Base-by-base conservation (phyloP, 1,140 invertebrate species). In the Aethina tumida region DNA sequence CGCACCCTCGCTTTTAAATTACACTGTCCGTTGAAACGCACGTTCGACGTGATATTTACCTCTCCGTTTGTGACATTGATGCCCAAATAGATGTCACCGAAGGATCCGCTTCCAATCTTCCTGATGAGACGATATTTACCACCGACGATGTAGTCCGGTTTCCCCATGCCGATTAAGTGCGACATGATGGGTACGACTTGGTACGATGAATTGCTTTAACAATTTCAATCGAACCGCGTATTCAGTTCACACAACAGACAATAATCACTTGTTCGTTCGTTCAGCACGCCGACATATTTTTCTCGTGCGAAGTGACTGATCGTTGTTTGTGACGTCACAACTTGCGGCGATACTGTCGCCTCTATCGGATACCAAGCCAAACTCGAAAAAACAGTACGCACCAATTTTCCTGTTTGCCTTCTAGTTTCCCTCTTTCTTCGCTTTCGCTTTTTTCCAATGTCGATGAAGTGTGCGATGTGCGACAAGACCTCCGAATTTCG, bases 41-140 rank as follows among this genome's bases (percentile, higher is more conserved):
- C 15, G 13, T 5, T 5, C 2, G 16, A 35, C 22, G 12, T 10
- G 22, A 45, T 36, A 44, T 49, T 58, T 50, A 61, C 60, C 79
- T 97, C 94, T 65, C 93, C 94, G 79, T 91, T 95, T 56, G 81
- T 75, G 57, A 93, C 80, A 73, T 96, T 97, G 65, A 97, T 93
- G 46, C 87, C 93, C 53, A 98, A 73, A 67, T 95, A 98, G 62
- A 99, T 98, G 68, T 98, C 95, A 60, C 96, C 96, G 69, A 99
- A 99, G 3, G 94, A 97, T 49, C 96, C 96, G 64, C 90, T 94
- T 62, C 89, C 96, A 59, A 99, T 97, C 75, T 96, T 96, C 50
- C 94, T 74, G 54, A 96, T 81, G 52, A 99, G 75, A 60, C 91
- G 81, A 69, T 98, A 98, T 67, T 94, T 93, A 52, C 78, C 79